These are phyloP conservation scores for Teleopsis dalmanni DNA, from an alignment of 1,140 invertebrate genomes.

Conservation along the genomic window DNA sequence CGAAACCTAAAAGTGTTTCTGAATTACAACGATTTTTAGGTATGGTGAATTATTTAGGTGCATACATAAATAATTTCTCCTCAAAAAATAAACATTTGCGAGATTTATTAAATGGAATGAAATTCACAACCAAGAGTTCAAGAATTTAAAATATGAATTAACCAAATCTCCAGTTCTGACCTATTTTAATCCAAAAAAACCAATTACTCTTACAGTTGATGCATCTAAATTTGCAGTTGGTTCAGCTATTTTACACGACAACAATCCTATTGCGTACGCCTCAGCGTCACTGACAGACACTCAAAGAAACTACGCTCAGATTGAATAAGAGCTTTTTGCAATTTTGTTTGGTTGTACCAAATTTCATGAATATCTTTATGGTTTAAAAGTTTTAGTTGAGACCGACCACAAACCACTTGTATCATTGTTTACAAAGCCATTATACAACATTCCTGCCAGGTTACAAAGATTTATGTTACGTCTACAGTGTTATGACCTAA, in stretches of 20 bases:
- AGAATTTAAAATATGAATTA: slow-evolving; percentile 26
- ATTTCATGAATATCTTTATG: slow-evolving; percentile 41
- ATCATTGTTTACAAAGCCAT: slow-evolving; percentile 42
- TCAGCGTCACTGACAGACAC: slow-evolving; percentile 23
- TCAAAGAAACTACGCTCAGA: too few species aligned
- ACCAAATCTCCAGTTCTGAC: slow-evolving; percentile 28
- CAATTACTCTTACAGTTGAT: slow-evolving; percentile 35
- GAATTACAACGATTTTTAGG: slow-evolving; percentile 32
- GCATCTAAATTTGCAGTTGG: too few species aligned
- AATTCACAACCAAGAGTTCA: slow-evolving; percentile 7
- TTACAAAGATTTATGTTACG: slow-evolving; percentile 36
- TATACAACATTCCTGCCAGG: slow-evolving; percentile 35
- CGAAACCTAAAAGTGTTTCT: slow-evolving; percentile 19
- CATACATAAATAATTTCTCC: slow-evolving; percentile 26
- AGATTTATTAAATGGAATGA: slow-evolving; percentile 9
- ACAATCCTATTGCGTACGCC: slow-evolving; percentile 32
- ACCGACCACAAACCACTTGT: slow-evolving; percentile 47
- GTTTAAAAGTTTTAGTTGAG: slow-evolving; percentile 28
- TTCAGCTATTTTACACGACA: slow-evolving; percentile 33
- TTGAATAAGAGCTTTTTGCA: slow-evolving; percentile 43
- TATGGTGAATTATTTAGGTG: slow-evolving; percentile 25
- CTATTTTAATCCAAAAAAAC: slow-evolving; percentile 26
- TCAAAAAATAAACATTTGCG: slow-evolving; percentile 15
- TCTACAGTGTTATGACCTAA: slow-evolving; percentile 41
- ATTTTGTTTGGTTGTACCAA: slow-evolving; percentile 36